Conservation (phyloP, 2,797 vertebrate species). For the Euthynnus affinis region DNA sequence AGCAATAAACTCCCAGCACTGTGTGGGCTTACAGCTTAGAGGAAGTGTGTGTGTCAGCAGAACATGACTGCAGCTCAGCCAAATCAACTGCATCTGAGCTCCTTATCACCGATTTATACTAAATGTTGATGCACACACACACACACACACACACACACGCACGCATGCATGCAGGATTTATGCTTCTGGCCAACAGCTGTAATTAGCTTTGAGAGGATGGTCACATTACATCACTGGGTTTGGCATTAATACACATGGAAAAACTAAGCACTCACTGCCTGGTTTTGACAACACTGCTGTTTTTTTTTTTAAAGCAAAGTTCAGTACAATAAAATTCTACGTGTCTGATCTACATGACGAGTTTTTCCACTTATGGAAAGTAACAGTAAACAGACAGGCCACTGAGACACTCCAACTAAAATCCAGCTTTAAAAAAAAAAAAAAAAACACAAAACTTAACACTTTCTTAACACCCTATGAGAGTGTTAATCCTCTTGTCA, state of each 20-base stretch:
- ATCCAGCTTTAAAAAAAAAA: background rate
- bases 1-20: background rate
- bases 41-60: constrained; percentile 17
- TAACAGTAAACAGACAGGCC: background rate
- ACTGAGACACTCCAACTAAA: background rate
- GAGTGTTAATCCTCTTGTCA: background rate
- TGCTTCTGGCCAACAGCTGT: background rate
- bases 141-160: background rate
- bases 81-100: constrained; percentile 56
- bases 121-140: background rate
- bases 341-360: too few species aligned
- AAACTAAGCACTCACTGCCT: background rate
- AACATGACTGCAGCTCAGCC: constrained; percentile 34
- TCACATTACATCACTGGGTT: constrained; percentile 16
- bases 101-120: constrained; percentile 42
- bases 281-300: too few species aligned
- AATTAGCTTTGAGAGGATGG: constrained; percentile 15
- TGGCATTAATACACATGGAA: background rate
- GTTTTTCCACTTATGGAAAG: background rate
- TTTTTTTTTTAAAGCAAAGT: too few species aligned
- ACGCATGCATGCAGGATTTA: background rate
- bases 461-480: too few species aligned
- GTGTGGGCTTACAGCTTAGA: constrained; percentile 5
- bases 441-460: too few species aligned
- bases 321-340: too few species aligned